Evolutionary conservation across 2,797 vertebrate genomes (phyloP), one percentile per base, ranked within the genome.

Genomic region (Cyprinodon diabolis): DNA sequence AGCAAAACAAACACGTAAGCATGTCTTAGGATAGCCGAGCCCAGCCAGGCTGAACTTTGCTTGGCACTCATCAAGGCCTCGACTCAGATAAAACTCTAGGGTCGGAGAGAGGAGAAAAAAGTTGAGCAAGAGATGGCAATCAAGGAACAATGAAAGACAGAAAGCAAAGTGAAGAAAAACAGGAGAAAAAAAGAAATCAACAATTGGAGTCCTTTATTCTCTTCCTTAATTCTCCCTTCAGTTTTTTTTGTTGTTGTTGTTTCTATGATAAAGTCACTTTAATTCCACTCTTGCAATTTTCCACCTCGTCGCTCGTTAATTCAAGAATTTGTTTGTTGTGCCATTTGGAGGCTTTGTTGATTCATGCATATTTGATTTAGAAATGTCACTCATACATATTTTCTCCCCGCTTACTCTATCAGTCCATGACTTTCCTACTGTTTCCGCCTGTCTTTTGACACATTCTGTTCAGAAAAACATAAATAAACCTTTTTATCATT

Each of bases 311-410:
- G 85, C 86, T 79, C 79, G 81, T 85, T 86, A 90, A 93, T 90
- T 91, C 37, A 13, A 80, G 79, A 86, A 83, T 88, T 82, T 86
- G 87, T 90, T 91, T 92, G 87, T 87, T 82, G 84, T 79, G 83
- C 84, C 74, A 84, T 90, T 65, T 79, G 83, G 82, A 86, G 77
- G 84, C 77, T 80, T 87, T 87, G 85, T 87, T 90, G 90, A 93
- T 92, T 92, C 86, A 90, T 92, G 89, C 90, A 90, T 84, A 89
- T 90, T 90, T 91, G 88, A 92, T 93, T 89, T 90, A 81, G 79
- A 93, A 94, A 93, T 93, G 84, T 87, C 87, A 88, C 83, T 91
- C 86, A 84, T 80, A 84, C 83, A 85, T 80, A 84, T 85, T 89
- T 87, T 76, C 80, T 76, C 82, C 72, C 67, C 21, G 14, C 76